These are phyloP conservation scores for Pollenia amentaria DNA, from an alignment of 2,888 invertebrate species.

Conservation along the genomic window DNA sequence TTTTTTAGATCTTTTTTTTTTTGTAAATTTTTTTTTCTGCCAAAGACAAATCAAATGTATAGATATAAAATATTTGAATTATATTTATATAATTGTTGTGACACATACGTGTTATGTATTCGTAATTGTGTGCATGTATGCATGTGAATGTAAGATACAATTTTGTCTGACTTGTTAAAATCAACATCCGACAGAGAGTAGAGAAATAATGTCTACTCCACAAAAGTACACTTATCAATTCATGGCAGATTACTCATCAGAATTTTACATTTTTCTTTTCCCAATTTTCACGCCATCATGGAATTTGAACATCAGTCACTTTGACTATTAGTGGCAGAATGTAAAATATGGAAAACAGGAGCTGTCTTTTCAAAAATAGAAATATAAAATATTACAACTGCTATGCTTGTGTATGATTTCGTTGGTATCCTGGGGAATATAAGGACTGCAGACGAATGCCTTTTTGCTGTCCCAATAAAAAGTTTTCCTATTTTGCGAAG, in stretches of 20 bases:
- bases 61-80: slow-evolving; percentile 4
- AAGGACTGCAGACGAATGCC: too few relatives aligned
- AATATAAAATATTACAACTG: too few relatives aligned
- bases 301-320: slow-evolving; percentile 11
- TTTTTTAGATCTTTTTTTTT: not conserved
- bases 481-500: too few relatives aligned
- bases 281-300: slow-evolving; percentile 27
- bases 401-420: too few relatives aligned
- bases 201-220: slow-evolving; percentile 20
- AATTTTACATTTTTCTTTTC: slow-evolving; percentile 43
- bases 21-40: not conserved
- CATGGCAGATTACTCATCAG: slow-evolving; percentile 50
- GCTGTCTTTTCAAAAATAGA: not conserved
- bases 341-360: not conserved
- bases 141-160: slow-evolving; percentile 10
- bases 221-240: slow-evolving; percentile 50
- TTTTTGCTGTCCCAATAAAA: too few relatives aligned
- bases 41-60: not conserved
- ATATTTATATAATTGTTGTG: slow-evolving; percentile 47
- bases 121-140: slow-evolving; percentile 20
- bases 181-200: slow-evolving; percentile 21
- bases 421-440: too few relatives aligned
- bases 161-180: slow-evolving; percentile 48
- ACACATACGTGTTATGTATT: not conserved
- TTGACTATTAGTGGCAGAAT: slow-evolving; percentile 1